Evolutionary conservation across 2,797 vertebrate genomes (phyloP).

Genomic region (Anguilla marmorata): DNA sequence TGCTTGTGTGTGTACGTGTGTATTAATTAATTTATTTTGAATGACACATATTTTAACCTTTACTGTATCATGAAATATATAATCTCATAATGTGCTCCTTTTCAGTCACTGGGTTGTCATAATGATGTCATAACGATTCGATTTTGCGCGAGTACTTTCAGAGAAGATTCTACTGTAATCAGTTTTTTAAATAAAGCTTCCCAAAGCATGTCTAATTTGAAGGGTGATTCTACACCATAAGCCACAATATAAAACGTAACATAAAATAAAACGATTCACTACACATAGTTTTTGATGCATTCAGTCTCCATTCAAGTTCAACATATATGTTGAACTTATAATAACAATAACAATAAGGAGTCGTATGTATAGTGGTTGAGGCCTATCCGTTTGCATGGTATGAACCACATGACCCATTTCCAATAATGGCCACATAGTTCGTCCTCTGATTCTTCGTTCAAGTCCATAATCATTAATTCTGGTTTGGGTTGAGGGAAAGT

Average conservation of each 20-base stretch:
- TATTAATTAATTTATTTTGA: constrained; percentile 26
- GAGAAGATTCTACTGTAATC: background rate
- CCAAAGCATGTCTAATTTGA: background rate
- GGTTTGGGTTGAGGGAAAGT: background rate
- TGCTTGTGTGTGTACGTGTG: constrained; percentile 32
- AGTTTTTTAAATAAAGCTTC: background rate
- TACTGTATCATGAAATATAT: constrained; percentile 2
- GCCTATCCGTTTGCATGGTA: background rate
- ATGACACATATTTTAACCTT: constrained; percentile 23
- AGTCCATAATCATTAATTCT: background rate
- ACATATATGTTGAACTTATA: background rate
- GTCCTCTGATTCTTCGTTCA: background rate
- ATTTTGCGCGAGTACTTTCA: background rate
- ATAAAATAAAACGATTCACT: background rate
- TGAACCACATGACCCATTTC: background rate
- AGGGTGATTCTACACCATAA: background rate
- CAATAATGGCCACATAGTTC: background rate
- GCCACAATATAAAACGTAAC: background rate
- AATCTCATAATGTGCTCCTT: background rate
- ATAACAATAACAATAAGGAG: background rate
- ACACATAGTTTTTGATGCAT: background rate
- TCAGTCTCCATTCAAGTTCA: constrained; percentile 15
- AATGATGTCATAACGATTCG: constrained; percentile 11
- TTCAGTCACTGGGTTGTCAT: background rate
- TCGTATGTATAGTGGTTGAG: background rate